Evolutionary conservation across 2,113 vertebrate species (phyloP).

Genomic region (Dipodomys stephensi): DNA sequence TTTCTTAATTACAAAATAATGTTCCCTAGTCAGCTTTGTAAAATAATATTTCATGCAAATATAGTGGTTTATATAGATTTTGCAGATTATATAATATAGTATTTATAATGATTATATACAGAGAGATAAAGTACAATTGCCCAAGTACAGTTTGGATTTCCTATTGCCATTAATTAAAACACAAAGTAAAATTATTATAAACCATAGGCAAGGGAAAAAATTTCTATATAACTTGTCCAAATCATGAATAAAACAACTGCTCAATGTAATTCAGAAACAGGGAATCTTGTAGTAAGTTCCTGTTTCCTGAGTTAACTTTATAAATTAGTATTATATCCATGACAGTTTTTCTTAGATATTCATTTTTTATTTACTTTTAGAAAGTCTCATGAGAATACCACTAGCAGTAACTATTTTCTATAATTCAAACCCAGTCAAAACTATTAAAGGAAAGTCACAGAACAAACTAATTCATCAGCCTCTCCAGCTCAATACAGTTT

Average conservation of each 20-base stretch:
- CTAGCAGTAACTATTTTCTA: not conserved
- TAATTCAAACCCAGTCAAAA: slow-evolving; percentile 18
- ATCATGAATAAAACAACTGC: not conserved
- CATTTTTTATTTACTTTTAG: not conserved
- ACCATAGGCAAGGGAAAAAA: not conserved
- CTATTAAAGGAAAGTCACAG: not conserved
- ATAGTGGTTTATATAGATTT: too few species aligned
- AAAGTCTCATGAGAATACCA: not conserved
- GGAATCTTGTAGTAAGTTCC: not conserved
- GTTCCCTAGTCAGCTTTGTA: not conserved
- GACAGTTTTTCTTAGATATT: not conserved
- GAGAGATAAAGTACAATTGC: slow-evolving; percentile 2
- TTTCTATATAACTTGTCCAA: not conserved
- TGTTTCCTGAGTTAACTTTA: not conserved
- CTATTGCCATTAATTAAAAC: not conserved
- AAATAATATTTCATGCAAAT: too few species aligned
- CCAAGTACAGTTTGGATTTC: not conserved
- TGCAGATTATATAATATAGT: too few species aligned
- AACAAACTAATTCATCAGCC: not conserved
- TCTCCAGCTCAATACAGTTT: not conserved
- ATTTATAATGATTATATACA: not conserved
- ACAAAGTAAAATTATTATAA: not conserved
- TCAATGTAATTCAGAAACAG: not conserved
- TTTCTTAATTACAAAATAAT: not conserved
- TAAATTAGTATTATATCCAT: not conserved